Conservation (phyloP, 2,797 vertebrate genomes). For the Malacoraja senta region DNA sequence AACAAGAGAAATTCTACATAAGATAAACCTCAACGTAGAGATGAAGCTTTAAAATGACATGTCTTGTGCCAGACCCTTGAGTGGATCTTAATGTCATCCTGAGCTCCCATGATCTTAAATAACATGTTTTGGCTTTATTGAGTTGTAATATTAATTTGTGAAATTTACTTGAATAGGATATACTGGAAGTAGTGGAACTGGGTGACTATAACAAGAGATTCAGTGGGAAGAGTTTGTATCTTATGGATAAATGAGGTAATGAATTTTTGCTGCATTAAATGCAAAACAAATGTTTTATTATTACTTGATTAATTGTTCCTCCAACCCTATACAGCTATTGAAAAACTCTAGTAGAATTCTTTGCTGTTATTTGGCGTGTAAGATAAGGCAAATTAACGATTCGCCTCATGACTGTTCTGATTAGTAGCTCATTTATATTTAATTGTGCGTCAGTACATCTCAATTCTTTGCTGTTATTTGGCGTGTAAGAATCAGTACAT, state of each 20-base stretch:
- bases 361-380: not conserved
- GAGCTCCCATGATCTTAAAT: not conserved
- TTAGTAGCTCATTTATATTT: not conserved
- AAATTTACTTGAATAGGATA: not conserved
- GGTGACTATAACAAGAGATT: not conserved
- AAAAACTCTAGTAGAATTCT: not conserved
- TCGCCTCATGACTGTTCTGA: not conserved
- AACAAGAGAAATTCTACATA: not conserved
- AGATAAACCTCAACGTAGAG: not conserved
- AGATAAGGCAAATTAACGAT: not conserved
- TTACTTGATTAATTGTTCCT: not conserved
- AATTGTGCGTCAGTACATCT: too few relatives aligned
- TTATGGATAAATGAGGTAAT: not conserved
- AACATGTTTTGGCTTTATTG: not conserved
- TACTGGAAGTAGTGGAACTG: conserved; percentile 22
- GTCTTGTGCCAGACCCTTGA: not conserved
- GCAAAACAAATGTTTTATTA: not conserved
- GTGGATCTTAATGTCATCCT: not conserved
- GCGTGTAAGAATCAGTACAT: too few relatives aligned
- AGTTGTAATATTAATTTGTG: not conserved
- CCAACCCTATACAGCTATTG: not conserved
- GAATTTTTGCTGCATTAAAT: not conserved
- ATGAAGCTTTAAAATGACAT: not conserved
- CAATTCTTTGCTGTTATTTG: too few relatives aligned
- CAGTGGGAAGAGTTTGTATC: not conserved